Evolutionary conservation across 2,888 invertebrate genomes (phyloP), one percentile per base, ranked within the genome.

Genomic region (Tethea ocularis): DNA sequence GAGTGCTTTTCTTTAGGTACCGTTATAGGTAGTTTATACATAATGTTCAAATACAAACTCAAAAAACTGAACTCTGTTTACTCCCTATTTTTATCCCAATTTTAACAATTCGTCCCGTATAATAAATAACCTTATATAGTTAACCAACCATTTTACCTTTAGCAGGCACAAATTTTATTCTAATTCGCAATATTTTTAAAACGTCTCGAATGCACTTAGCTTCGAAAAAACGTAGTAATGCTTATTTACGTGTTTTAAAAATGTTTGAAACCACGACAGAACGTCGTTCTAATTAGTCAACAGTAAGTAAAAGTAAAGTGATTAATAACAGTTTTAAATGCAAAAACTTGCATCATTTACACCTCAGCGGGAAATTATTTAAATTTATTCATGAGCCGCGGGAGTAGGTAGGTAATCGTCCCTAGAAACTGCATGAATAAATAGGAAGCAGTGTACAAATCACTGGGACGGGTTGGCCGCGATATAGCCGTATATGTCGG

Each of bases 311-410:
- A 83, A 80, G 70, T 81, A 78, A 84, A 86, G 81, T 80, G 80
- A 89, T 88, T 88, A 88, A 87, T 86, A 89, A 85, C 83, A 77
- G 83, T 88, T 88, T 87, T 83, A 84, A 88, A 89, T 88, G 88
- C 86, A 89, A 88, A 89, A 91, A 89, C 87, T 89, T 89, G 88
- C 89, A 89, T 88, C 88, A 87, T 89, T 91, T 87, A 87, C 89
- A 89, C 88, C 87, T 89, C 83, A 80, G 81, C 83, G 78, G 76
- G 80, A 80, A 84, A 89, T 90, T 91, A 91, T 91, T 89, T 78
- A 89, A 88, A 91, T 90, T 83, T 90, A 91, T 91, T 89, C 91
- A 90, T 89, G 88, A 88, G 84, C 78, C 71, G 75, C 78, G 78
- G 86, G 84, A 88, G 86, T 84, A 84, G 87, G 88, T 89, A 91